Evolutionary conservation across 1,140 invertebrate species (phyloP).

Genomic region (Drosophila cardini): DNA sequence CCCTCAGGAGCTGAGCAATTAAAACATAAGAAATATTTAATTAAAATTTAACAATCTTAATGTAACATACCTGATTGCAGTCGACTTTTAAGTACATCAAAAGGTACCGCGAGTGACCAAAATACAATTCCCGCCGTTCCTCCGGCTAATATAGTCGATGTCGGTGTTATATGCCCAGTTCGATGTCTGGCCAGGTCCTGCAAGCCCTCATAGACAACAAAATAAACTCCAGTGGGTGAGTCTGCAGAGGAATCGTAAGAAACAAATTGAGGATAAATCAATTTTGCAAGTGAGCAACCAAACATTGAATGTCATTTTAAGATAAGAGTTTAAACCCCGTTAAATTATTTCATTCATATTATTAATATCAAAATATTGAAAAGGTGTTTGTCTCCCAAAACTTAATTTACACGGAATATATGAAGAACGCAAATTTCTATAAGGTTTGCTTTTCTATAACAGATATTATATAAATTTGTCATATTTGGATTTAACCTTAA

Average conservation of each 20-base stretch:
- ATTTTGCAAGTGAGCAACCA: too few species aligned
- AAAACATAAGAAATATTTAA: background rate
- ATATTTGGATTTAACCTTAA: too few species aligned
- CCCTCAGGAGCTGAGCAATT: slow-evolving; percentile 91
- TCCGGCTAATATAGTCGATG: slow-evolving; percentile 96
- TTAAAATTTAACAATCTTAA: background rate
- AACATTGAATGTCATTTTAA: too few species aligned
- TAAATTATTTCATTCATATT: too few species aligned
- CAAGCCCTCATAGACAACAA: slow-evolving; percentile 97
- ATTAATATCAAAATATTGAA: too few species aligned
- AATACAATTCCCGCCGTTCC: slow-evolving; percentile 98
- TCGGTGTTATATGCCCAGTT: slow-evolving; percentile 81
- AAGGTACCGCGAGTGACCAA: slow-evolving; percentile 98
- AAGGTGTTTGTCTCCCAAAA: too few species aligned
- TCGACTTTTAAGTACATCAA: slow-evolving; percentile 98
- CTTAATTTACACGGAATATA: too few species aligned
- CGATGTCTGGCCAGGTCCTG: slow-evolving; percentile 87
- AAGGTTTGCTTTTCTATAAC: too few species aligned
- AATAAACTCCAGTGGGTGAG: slow-evolving; percentile 98
- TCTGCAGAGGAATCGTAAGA: slow-evolving; percentile 87
- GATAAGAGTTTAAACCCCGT: too few species aligned
- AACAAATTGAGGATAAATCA: background rate
- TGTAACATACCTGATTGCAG: slow-evolving; percentile 93
- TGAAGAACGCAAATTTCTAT: too few species aligned
- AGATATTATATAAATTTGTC: too few species aligned